These are phyloP conservation scores for Indicator indicator DNA, from an alignment of 2,113 vertebrate genomes.

Conservation along the genomic window DNA sequence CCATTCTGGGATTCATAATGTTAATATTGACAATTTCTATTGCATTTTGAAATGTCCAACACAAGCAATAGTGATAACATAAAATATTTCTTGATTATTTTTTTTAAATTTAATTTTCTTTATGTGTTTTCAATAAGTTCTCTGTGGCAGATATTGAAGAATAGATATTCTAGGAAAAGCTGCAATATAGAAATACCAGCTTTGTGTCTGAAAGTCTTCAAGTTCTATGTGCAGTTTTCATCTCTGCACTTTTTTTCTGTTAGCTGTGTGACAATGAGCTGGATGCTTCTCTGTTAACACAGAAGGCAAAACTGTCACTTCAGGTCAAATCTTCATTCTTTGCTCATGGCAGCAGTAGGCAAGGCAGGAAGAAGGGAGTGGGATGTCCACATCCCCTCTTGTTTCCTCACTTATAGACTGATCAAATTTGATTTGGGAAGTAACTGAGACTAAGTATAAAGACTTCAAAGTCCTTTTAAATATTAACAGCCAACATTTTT, in stretches of 20 bases:
- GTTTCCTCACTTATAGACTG: not conserved
- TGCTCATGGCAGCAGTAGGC: not conserved
- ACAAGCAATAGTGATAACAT: not conserved
- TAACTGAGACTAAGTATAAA: not conserved
- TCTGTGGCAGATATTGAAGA: not conserved
- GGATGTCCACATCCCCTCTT: not conserved
- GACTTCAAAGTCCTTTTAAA: not conserved
- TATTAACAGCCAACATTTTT: not conserved
- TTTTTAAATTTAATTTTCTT: not conserved
- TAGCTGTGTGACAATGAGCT: not conserved
- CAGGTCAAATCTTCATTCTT: not conserved
- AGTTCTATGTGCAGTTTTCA: not conserved
- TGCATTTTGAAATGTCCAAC: constrained; percentile 7
- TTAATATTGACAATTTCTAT: constrained; percentile 38
- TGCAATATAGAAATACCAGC: not conserved
- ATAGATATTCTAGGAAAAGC: not conserved
- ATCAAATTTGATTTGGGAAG: constrained; percentile 1
- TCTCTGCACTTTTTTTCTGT: not conserved
- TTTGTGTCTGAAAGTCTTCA: not conserved
- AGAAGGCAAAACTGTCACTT: not conserved
- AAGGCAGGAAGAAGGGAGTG: not conserved
- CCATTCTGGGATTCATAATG: not conserved
- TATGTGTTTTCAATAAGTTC: not conserved
- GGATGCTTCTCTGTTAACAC: not conserved
- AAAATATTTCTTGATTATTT: not conserved